phyloP scores from a whole-genome alignment of 2,113 vertebrate species.

The Rousettus leschenaultii region DNA sequence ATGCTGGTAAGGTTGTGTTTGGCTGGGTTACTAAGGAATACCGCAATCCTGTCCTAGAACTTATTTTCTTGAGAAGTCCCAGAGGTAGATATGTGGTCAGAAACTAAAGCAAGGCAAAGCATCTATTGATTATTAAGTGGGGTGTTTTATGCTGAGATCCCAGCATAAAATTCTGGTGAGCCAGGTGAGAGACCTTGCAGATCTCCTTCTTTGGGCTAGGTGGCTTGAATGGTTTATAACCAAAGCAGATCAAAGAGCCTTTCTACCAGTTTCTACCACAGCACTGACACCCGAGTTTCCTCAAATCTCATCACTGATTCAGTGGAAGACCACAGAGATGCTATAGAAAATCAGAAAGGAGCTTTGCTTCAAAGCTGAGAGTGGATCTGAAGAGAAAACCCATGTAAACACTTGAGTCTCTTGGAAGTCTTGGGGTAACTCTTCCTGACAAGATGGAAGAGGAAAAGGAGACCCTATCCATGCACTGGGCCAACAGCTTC shows the following conservation, averaged over 20 bases:
- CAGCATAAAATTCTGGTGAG: neutral
- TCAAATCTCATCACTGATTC: neutral
- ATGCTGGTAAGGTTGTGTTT: neutral
- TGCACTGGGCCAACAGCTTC: neutral
- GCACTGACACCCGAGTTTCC: neutral
- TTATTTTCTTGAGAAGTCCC: neutral
- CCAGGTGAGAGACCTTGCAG: neutral
- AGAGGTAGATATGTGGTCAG: neutral
- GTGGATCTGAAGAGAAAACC: neutral
- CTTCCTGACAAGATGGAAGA: neutral
- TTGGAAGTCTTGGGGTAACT: neutral
- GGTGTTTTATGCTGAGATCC: too few species aligned
- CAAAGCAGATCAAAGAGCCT: neutral
- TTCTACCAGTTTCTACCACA: neutral
- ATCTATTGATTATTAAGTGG: neutral
- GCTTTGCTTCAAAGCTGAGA: neutral
- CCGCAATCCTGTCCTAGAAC: neutral
- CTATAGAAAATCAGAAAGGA: neutral
- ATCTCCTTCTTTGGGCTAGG: neutral
- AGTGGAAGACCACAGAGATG: neutral
- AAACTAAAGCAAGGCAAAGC: neutral
- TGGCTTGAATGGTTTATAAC: neutral
- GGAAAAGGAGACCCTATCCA: neutral
- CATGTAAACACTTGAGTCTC: neutral
- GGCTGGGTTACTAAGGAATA: conserved; percentile 1